A percentile compares a stretch with the other conserved stretches of the same genome.
These are phyloP conservation scores for Hiodon tergisus DNA, from an alignment of 2,113 vertebrate species.

Conservation along the genomic window DNA sequence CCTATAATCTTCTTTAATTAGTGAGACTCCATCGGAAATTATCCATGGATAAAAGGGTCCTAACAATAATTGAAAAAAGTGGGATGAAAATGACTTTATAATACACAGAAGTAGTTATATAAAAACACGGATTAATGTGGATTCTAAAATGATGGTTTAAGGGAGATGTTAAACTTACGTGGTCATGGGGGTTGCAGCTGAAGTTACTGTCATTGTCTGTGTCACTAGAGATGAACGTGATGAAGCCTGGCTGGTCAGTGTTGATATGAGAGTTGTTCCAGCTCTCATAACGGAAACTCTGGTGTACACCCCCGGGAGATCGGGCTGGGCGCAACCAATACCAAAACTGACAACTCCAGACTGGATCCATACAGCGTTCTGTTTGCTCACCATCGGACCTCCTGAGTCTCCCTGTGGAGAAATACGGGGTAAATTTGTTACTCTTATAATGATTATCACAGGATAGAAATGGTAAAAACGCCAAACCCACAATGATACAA, in stretches of 20 bases:
- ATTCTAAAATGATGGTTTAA: not conserved
- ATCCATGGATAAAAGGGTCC: slow-evolving; percentile 20
- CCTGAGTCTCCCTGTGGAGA: slow-evolving; percentile 74
- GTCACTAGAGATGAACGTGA: not conserved
- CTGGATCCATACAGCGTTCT: slow-evolving; percentile 1
- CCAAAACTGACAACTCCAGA: slow-evolving; percentile 75
- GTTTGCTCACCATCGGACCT: slow-evolving; percentile 46
- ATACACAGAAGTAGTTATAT: not conserved
- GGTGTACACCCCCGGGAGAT: slow-evolving; percentile 10
- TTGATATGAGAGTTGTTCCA: slow-evolving; percentile 6
- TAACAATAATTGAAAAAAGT: not conserved
- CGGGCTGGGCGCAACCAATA: slow-evolving; percentile 53
- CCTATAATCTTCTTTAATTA: too few species aligned
- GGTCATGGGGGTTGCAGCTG: not conserved
- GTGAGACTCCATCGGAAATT: slow-evolving; percentile 5
- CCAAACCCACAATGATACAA: not conserved
- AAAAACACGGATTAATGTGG: not conserved
- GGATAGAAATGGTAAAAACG: not conserved
- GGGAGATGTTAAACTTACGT: not conserved
- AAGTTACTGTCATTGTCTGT: slow-evolving; percentile 1
- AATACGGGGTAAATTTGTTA: not conserved
- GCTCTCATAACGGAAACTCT: slow-evolving; percentile 12
- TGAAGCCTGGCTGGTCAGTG: slow-evolving; percentile 14
- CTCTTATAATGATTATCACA: not conserved
- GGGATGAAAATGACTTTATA: not conserved